Base-by-base conservation (phyloP, 2,113 vertebrate genomes). In the Dipodomys stephensi region DNA sequence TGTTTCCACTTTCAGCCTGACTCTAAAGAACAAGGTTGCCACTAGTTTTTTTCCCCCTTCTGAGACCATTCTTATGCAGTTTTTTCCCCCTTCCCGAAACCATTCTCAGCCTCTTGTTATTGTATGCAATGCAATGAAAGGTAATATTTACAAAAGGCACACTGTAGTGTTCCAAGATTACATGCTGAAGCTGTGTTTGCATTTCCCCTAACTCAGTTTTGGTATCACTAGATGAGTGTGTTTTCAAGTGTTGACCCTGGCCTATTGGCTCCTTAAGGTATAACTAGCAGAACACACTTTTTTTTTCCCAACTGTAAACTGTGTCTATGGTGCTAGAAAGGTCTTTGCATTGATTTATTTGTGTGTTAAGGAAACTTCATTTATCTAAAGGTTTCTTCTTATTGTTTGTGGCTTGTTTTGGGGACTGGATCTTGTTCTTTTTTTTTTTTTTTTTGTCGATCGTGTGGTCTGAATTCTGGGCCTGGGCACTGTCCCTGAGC, bases 171-270 rank as follows among this genome's bases (percentile, higher is more conserved):
- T 46, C 46, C 35, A 72, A 12, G 77, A 81, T 83, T 39, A 18
- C 69, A 60, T 89, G 19, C 68, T 30, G 30, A 81, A 68, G 62
- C 9, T 32, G 15, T 60, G n/a, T 90, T 87, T 83, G 64, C n/a
- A 46, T 91, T 84, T 79, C 87, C 64, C 11, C 18, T 28, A 32
- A 27, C 60, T 22, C 46, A 62, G n/a, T 82, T 49, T 62, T 57
- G 71, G 35, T 83, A 87, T 57, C 60, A 46, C 69, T 11, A 68
- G n/a, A 18, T 67, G 20, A 65, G 20, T 86, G 16, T 82, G 65
- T 86, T 86, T 91, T 85, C 49, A 89, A 30, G 44, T 74, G 39
- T 79, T 93, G 72, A 64, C 53, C 10, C 69, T 44, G 81, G 32
- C 18, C 2, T 86, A 18, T 60, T 87, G 74, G 72, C 32, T 49